Evolutionary conservation across 2,888 invertebrate genomes (phyloP).

Genomic region (Clunio marinus): DNA sequence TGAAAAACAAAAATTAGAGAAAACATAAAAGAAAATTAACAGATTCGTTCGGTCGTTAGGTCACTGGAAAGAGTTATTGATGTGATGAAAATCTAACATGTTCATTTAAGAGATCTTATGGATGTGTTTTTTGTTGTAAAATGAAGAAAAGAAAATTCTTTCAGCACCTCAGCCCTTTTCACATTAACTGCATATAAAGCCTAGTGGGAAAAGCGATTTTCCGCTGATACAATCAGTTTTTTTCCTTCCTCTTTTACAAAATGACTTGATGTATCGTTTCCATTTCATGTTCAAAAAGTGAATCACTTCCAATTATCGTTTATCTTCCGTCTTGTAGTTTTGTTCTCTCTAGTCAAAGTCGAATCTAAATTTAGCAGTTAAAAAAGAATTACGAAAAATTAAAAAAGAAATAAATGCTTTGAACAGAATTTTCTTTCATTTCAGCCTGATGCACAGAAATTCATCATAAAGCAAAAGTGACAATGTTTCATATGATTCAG

Average conservation of each 20-base stretch:
- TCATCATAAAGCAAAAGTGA: background rate
- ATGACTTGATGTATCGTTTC: too few species aligned
- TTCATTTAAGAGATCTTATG: too few species aligned
- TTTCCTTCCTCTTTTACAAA: background rate
- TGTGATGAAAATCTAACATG: too few species aligned
- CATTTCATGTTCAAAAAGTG: background rate
- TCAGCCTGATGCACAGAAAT: background rate
- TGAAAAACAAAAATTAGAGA: background rate
- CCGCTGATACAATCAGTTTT: background rate
- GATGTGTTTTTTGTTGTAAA: too few species aligned
- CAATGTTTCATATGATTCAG: background rate
- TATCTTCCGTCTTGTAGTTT: background rate
- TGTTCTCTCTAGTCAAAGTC: background rate
- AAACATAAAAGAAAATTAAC: background rate
- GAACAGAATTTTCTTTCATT: background rate
- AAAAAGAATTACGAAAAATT: background rate
- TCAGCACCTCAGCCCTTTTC: too few species aligned
- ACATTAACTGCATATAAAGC: too few species aligned
- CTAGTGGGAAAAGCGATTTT: too few species aligned
- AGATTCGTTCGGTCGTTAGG: too few species aligned
- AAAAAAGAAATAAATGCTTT: background rate
- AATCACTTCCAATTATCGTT: conserved; percentile 33
- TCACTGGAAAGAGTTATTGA: too few species aligned
- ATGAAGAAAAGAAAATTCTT: too few species aligned
- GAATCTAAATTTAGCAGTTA: background rate